phyloP scores from a whole-genome alignment of 2,797 vertebrate genomes.

The Oreonectes daqikongensis region DNA sequence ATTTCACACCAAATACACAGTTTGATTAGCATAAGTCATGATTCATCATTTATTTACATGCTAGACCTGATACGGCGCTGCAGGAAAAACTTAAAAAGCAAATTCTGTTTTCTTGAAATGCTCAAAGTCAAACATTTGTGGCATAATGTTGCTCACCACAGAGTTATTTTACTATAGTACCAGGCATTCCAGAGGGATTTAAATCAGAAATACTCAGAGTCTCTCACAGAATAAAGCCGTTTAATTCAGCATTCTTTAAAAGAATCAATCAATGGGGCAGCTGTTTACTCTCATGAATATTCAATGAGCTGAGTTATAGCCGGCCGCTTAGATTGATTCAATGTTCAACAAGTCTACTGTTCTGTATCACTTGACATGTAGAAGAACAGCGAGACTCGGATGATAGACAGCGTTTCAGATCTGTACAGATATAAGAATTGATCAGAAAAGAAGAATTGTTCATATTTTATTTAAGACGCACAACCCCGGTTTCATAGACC shows the following conservation, averaged over 20 bases:
- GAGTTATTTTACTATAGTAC: neutral
- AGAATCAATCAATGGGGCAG: conserved; percentile 52
- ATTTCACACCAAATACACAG: neutral
- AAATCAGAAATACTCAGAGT: too few relatives aligned
- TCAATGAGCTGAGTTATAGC: conserved; percentile 40
- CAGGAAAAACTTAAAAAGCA: neutral
- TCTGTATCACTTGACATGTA: conserved; percentile 10
- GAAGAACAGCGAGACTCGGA: neutral
- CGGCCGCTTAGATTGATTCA: conserved; percentile 39
- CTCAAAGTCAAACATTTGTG: neutral
- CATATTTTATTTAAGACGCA: neutral
- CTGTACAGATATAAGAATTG: neutral
- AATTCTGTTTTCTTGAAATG: neutral
- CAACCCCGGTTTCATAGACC: too few relatives aligned
- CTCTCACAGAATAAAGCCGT: conserved; percentile 27
- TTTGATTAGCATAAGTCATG: neutral
- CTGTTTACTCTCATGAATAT: conserved; percentile 60
- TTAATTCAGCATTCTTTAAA: conserved; percentile 40
- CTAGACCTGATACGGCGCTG: neutral
- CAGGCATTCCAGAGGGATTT: neutral
- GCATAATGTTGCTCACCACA: neutral
- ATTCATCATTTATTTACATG: neutral
- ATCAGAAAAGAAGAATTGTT: neutral
- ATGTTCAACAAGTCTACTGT: conserved; percentile 23
- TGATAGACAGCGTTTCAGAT: neutral